Evolutionary conservation across 2,888 invertebrate genomes (phyloP), one percentile per base, ranked within the genome.

Genomic region (Ectobius pallidus): DNA sequence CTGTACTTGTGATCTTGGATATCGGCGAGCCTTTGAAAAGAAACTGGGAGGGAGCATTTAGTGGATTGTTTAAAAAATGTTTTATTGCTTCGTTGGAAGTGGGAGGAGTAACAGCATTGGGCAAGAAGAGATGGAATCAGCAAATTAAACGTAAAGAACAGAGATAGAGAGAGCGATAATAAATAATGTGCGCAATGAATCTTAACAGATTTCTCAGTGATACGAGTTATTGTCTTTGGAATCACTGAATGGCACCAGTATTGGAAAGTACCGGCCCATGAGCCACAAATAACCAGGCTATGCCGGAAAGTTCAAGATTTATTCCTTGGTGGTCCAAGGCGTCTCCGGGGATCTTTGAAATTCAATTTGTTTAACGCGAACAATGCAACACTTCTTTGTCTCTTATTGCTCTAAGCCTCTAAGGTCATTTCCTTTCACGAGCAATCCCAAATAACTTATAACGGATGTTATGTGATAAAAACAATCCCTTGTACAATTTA

Each of bases 111-210:
- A 52, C 0, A 2, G 18, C 4, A n/a, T n/a, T 46, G n/a, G n/a
- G 46, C 20, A n/a, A 46, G 25, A n/a, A 52, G 25, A 52, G 52
- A 52, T 52, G 7, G 52, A 52, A 25, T 52, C 25, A 22, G 3
- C 0, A 25, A 52, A 52, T 52, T 52, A 52, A 52, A 46, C 20
- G 9, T 18, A 20, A 11, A 46, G 20, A 7, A 25, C 22, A 52
- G 52, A 52, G 52, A 6, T 49, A 49, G 18, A 9, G n/a, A n/a
- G 18, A 20, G n/a, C 14, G 52, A 25, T 25, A 52, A 25, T 52
- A 52, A 52, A 52, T 52, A 52, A 52, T 9, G n/a, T 46, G 46
- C n/a, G 20, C 46, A 46, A 44, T 18, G 46, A 46, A 46, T 46
- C 46, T 52, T 52, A 52, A 52, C 52, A 52, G 20, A 25, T 52